Evolutionary conservation across 2,888 invertebrate genomes (phyloP), one percentile per base, ranked within the genome.

Genomic region (Phalera bucephala): DNA sequence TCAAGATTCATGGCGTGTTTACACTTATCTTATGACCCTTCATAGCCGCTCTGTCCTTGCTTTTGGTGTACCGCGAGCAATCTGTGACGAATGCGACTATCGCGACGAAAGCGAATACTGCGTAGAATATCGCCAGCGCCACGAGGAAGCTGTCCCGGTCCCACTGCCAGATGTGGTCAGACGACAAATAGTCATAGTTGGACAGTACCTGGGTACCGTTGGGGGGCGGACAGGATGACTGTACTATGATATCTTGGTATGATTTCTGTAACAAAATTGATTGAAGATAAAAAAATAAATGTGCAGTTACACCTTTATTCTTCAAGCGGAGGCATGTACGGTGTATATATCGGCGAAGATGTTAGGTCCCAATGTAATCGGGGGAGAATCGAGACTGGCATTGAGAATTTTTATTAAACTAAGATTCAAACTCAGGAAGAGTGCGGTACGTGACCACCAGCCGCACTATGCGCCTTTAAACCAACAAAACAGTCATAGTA

Each of bases 231-330:
- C 96, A 96, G 9, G 95, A 93, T 23, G 94, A 92, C 71, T 96
- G 95, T 15, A 96, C 94, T 64, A 97, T 97, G 48, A 96, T 96
- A 67, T 96, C 96, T 79, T 95, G 95, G 63, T 95, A 94, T 62
- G 96, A 95, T 45, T 96, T 93, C 92, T 97, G 92, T 26, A 51
- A 55, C 2, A 41, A 48, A 72, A 27, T 6, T 4, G 17, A 4
- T 17, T 17, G 3, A 17, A 4, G 17, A 6, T 17, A n/a, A n/a
- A n/a, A n/a, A n/a, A n/a, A n/a, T n/a, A n/a, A n/a, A n/a, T n/a
- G n/a, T n/a, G n/a, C n/a, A n/a, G n/a, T n/a, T n/a, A n/a, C n/a
- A n/a, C n/a, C n/a, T n/a, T n/a, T n/a, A n/a, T n/a, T n/a, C n/a
- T n/a, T n/a, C n/a, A n/a, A n/a, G n/a, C n/a, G n/a, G n/a, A n/a